A percentile compares a stretch with the other conserved stretches of the same genome.
phyloP scores from a whole-genome alignment of 2,797 vertebrate species.

The Galaxias olidus region DNA sequence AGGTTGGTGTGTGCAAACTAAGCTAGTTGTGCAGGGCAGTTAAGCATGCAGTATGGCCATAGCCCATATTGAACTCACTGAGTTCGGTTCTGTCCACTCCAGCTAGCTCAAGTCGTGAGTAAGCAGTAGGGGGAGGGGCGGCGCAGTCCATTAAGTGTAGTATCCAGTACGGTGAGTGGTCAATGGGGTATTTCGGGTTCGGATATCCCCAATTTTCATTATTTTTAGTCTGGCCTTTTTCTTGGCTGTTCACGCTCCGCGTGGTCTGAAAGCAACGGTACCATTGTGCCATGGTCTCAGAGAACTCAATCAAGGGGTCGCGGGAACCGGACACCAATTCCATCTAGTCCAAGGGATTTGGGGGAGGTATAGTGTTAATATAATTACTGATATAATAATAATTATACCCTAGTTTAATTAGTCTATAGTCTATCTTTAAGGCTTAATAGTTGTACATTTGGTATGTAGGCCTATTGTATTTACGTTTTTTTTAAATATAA shows the following conservation, averaged over 20 bases:
- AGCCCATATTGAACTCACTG: neutral
- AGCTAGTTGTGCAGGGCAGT: too few relatives aligned
- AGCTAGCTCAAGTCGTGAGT: neutral
- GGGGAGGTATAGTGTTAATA: neutral
- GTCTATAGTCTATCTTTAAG: too few relatives aligned
- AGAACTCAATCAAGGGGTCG: conserved; percentile 64
- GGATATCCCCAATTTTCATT: conserved; percentile 2
- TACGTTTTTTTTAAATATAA: neutral
- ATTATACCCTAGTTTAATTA: neutral
- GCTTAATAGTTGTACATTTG: too few relatives aligned
- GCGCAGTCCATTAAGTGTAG: conserved; percentile 11
- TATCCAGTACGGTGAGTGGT: conserved; percentile 11
- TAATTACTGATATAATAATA: neutral
- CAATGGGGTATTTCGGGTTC: conserved; percentile 1
- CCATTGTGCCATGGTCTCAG: conserved; percentile 66
- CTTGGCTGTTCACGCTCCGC: neutral
- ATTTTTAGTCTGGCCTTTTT: neutral
- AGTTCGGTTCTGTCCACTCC: conserved; percentile 1
- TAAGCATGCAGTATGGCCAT: too few relatives aligned
- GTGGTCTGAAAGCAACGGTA: conserved; percentile 32
- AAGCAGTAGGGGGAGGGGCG: neutral
- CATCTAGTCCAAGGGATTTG: conserved; percentile 16
- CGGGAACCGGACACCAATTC: conserved; percentile 44
- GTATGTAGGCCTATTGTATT: too few relatives aligned
- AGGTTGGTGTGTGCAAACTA: too few relatives aligned